Evolutionary conservation across 1,140 invertebrate species (phyloP), one percentile per base, ranked within the genome.

Genomic region (Drosophila obscura): DNA sequence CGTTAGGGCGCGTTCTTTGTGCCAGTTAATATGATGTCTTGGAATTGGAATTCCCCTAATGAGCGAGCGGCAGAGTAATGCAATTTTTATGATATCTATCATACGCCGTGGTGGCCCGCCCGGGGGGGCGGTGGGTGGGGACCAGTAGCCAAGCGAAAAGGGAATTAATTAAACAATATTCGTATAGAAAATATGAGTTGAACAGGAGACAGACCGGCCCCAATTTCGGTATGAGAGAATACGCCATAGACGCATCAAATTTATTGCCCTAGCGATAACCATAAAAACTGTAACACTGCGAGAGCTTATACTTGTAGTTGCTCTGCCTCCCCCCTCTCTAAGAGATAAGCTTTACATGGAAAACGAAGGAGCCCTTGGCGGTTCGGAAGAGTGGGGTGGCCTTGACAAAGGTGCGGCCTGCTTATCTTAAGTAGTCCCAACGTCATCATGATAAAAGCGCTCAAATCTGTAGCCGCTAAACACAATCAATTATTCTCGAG

Each of bases 31-130:
- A 51, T 56, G 77, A 15, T 51, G 46, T 49, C 31, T 68, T 65
- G 43, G 51, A 57, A 53, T 60, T 66, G 58, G 77, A 63, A 84
- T 85, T 85, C 64, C 77, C 77, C 56, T 87, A 85, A 85, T 73
- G 77, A 80, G 67, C 52, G 55, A 24, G 31, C 31, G 60, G 63
- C 53, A 44, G 44, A 76, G 75, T 82, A 82, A 74, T 77, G 82
- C 68, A 81, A 61, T 74, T 85, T 87, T 81, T 81, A 87, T 50
- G 77, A 87, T 81, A 87, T 85, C 62, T 68, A 52, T 78, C 64
- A 85, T 85, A 67, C 77, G 81, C 77, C 82, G n/a, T 45, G 67
- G 67, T 66, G 82, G 2, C 22, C 22, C 22, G 31, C 65, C n/a
- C n/a, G n/a, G n/a, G n/a, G n/a, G n/a, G n/a, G n/a, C n/a, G n/a